Evolutionary conservation across 2,113 vertebrate genomes (phyloP).

Genomic region (Lampris incognitus): DNA sequence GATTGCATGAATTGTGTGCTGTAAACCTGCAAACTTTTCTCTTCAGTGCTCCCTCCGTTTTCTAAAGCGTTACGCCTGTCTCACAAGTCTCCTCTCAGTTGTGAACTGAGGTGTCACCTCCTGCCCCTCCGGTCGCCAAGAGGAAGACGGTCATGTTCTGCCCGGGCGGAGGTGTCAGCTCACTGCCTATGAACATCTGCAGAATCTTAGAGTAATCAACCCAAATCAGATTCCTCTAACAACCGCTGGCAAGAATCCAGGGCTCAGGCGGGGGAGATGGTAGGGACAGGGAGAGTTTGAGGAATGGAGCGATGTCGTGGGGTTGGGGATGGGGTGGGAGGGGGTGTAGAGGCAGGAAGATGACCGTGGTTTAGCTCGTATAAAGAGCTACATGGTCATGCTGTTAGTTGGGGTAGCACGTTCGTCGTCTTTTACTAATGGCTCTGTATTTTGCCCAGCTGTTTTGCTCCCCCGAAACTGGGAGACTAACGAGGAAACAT

Average conservation of each 20-base stretch:
- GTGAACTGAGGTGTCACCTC: slow-evolving; percentile 15
- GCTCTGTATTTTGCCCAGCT: slow-evolving; percentile 9
- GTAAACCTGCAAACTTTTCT: slow-evolving; percentile 41
- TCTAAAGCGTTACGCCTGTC: slow-evolving; percentile 55
- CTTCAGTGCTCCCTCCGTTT: slow-evolving; percentile 59
- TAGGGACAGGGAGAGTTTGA: slow-evolving; percentile 3
- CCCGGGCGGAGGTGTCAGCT: slow-evolving; percentile 63
- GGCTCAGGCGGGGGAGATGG: slow-evolving; percentile 36
- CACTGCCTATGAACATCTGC: slow-evolving; percentile 73
- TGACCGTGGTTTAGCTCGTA: slow-evolving; percentile 36
- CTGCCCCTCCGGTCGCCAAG: slow-evolving; percentile 25
- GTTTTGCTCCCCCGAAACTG: slow-evolving; percentile 8
- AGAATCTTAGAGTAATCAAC: slow-evolving; percentile 72
- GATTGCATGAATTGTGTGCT: background rate
- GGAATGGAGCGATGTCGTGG: slow-evolving; percentile 26
- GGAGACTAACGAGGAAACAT: slow-evolving; percentile 50
- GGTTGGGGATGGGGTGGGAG: background rate
- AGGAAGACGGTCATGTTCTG: slow-evolving; percentile 37
- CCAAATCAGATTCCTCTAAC: slow-evolving; percentile 67
- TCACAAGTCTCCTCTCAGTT: slow-evolving; percentile 25
- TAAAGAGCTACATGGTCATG: slow-evolving; percentile 30
- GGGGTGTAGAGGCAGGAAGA: slow-evolving; percentile 12
- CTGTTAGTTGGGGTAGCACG: slow-evolving; percentile 34
- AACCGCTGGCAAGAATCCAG: slow-evolving; percentile 55
- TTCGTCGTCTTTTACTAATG: slow-evolving; percentile 18